A percentile compares a stretch with the other conserved stretches of the same genome.
Conservation (phyloP, 53 echinoderm and acorn worm genomes). For the Paracentrotus lividus region DNA sequence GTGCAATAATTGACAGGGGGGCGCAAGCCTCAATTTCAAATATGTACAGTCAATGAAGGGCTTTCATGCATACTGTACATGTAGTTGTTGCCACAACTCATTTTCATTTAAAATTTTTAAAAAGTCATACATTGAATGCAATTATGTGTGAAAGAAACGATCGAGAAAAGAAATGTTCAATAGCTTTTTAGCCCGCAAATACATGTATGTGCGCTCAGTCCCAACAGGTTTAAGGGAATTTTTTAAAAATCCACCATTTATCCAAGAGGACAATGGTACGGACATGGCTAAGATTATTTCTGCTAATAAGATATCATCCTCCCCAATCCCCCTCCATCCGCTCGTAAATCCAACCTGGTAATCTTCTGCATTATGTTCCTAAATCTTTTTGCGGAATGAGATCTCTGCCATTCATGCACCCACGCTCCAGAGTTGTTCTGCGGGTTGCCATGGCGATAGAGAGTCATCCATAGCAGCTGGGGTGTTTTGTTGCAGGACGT, state of each 20-base stretch:
- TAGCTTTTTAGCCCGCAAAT: too few relatives aligned
- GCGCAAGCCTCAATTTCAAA: too few relatives aligned
- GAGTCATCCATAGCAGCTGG: conserved; percentile 22
- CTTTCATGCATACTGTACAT: too few relatives aligned
- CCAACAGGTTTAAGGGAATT: neutral
- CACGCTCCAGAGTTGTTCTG: neutral
- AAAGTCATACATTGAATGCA: too few relatives aligned
- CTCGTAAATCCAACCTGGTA: conserved; percentile 31
- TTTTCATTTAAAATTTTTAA: too few relatives aligned
- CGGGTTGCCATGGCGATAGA: conserved; percentile 27
- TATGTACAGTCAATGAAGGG: too few relatives aligned
- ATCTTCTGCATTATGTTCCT: conserved; percentile 41
- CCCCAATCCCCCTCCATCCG: conserved; percentile 42
- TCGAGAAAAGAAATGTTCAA: too few relatives aligned
- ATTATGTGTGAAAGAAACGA: too few relatives aligned
- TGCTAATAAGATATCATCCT: conserved; percentile 41
- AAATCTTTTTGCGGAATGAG: conserved; percentile 24
- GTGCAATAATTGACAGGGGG: too few relatives aligned
- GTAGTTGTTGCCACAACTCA: too few relatives aligned
- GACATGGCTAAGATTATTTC: neutral
- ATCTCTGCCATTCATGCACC: neutral
- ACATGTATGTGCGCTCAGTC: too few relatives aligned
- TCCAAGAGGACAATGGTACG: neutral
- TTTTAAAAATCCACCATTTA: neutral
- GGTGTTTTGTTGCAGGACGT: conserved; percentile 53